Evolutionary conservation across 2,113 vertebrate genomes (phyloP), one percentile per base, ranked within the genome.

Genomic region (Platycercus adscitus): DNA sequence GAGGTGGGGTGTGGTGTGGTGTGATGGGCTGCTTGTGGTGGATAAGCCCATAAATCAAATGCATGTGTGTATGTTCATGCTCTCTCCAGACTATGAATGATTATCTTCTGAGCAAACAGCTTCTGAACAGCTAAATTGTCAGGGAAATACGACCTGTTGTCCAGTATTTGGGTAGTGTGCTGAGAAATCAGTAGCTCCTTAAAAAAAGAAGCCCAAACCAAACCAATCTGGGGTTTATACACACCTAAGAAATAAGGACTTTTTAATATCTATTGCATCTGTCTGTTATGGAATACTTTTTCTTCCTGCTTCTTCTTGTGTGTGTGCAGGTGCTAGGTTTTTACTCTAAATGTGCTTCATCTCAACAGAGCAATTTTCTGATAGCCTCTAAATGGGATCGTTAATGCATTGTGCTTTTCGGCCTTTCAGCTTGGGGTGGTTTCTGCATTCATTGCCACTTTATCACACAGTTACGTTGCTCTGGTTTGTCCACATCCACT

Each of bases 361-460:
- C 93, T 88, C 84, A 84, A 7, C 78, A 33, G 87, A 90, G 88
- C 81, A 5, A 88, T 46, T 88, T 91, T 58, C 88, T 94, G 86
- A 88, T 76, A 86, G 92, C 82, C 89, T 86, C 88, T 96, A 86
- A 96, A 96, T 95, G 86, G 95, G 31, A 39, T 96, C 94, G 91
- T 95, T 96, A 95, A 92, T 91, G 95, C 92, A 43, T 93, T 97
- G 91, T 95, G 91, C 95, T 84, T 76, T 86, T 33, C 95, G 93
- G 75, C 92, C 87, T 35, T 94, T 95, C 91, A 95, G 94, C 88
- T 78, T 82, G 2, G 81, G 61, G 72, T 92, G 86, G 18, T 58
- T 94, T 91, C 93, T 95, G 94, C 93, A 65, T 95, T 92, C 76
- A 93, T 97, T 92, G 80, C 78, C 86, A 56, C 90, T 84, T 76